These are phyloP conservation scores for Neodiprion virginianus DNA, from an alignment of 1,140 invertebrate genomes.

Conservation along the genomic window DNA sequence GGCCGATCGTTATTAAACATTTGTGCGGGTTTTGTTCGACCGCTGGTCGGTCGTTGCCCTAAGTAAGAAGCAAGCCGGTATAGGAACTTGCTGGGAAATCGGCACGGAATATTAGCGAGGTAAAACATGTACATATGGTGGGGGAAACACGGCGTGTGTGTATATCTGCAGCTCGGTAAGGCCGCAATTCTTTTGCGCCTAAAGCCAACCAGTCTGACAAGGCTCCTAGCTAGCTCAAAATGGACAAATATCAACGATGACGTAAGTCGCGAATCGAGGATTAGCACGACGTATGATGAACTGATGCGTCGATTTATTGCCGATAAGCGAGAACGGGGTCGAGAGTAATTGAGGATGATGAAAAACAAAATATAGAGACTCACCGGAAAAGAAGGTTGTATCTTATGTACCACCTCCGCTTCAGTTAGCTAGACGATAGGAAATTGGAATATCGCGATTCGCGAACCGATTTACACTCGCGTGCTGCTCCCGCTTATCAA, in stretches of 20 bases:
- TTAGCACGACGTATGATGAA: background rate
- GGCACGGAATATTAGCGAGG: background rate
- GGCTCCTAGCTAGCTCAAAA: background rate
- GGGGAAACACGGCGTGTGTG: background rate
- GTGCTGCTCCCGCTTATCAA: too few species aligned
- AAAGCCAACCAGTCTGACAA: background rate
- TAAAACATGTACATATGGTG: background rate
- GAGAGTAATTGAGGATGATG: background rate
- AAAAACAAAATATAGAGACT: background rate
- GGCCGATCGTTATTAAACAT: background rate
- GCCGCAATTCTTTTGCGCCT: background rate
- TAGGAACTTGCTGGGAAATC: constrained; percentile 5
- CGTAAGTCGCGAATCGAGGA: background rate
- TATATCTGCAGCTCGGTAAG: background rate
- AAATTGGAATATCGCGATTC: too few species aligned
- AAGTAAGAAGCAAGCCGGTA: background rate
- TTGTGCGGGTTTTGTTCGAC: background rate
- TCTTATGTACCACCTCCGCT: background rate
- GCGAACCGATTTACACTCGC: too few species aligned
- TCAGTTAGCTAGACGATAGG: too few species aligned
- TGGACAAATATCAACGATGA: background rate
- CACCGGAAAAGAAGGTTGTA: background rate
- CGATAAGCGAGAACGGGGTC: background rate
- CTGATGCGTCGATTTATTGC: background rate
- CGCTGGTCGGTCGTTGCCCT: background rate